Evolutionary conservation across 2,113 vertebrate species (phyloP), one percentile per base, ranked within the genome.

Genomic region (Gymnobelideus leadbeateri): DNA sequence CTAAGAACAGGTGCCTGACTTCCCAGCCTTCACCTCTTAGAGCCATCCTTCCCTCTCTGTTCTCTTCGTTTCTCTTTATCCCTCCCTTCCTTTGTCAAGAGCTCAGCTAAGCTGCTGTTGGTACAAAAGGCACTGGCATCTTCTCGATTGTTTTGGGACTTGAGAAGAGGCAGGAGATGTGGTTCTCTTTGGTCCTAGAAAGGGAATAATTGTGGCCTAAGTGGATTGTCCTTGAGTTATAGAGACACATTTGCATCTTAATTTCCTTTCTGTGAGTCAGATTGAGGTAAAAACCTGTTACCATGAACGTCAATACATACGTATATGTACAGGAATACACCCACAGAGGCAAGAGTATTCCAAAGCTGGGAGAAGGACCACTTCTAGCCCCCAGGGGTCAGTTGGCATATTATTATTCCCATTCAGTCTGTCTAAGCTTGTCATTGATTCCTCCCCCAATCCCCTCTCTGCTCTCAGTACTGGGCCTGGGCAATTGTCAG

Each of bases 11-110:
- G 77, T 50, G 26, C 24, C 89, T 90, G 24, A 50, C 46, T 90
- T 49, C 43, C 51, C 61, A 93, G 96, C 96, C 95, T 97, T 77
- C 21, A 53, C 77, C 77, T 47, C 46, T 96, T 95, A 97, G 95
- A 37, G 92, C 53, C 0, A 0, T 52, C 89, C 31, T 97, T 19
- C 89, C 91, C 43, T 8, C 68, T 43, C 68, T n/a, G 31, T 14
- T 19, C 16, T 95, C 90, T 90, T 90, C 24, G 1, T n/a, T 94
- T 23, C 92, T 84, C 52, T 68, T 89, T 53, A 47, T 53, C 89
- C 91, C 91, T 93, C 94, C 53, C 0, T 43, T 31, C 92, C 97
- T 50, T 90, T 91, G 89, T 96, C 92, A 93, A 96, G 97, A 97
- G 97, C 97, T 98, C 0, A 0, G 90, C 95, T 97, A 91, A 1